These are phyloP conservation scores for Lycocorax pyrrhopterus DNA, from an alignment of 2,113 vertebrate species.

Conservation along the genomic window DNA sequence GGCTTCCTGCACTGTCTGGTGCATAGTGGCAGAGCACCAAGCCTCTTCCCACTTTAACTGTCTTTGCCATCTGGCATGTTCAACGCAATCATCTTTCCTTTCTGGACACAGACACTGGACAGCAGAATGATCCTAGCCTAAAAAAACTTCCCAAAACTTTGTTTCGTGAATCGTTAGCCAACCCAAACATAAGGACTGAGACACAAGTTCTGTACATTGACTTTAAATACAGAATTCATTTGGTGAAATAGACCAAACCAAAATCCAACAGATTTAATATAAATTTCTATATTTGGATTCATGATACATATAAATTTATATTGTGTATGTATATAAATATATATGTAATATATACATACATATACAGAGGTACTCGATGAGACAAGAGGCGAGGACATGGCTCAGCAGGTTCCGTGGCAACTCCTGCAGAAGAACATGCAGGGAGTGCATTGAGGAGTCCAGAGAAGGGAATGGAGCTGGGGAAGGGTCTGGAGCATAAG, in stretches of 20 bases:
- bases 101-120: not conserved
- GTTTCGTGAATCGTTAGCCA: not conserved
- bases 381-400: not conserved
- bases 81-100: not conserved
- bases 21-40: slow-evolving; percentile 2
- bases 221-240: not conserved
- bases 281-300: not conserved
- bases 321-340: not conserved
- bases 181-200: not conserved
- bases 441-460: not conserved
- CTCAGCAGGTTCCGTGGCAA: not conserved
- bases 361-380: not conserved
- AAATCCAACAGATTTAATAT: not conserved
- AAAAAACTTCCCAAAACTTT: not conserved
- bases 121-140: not conserved
- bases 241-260: not conserved
- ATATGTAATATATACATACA: not conserved
- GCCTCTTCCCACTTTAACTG: not conserved
- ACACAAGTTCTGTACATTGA: not conserved
- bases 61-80: slow-evolving; percentile 8
- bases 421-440: not conserved
- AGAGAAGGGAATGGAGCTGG: not conserved
- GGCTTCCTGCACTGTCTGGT: not conserved
- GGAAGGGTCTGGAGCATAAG: not conserved
- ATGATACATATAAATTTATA: not conserved